These are phyloP conservation scores for Neodontobutis hainanensis DNA, from an alignment of 2,113 vertebrate species.

Conservation along the genomic window DNA sequence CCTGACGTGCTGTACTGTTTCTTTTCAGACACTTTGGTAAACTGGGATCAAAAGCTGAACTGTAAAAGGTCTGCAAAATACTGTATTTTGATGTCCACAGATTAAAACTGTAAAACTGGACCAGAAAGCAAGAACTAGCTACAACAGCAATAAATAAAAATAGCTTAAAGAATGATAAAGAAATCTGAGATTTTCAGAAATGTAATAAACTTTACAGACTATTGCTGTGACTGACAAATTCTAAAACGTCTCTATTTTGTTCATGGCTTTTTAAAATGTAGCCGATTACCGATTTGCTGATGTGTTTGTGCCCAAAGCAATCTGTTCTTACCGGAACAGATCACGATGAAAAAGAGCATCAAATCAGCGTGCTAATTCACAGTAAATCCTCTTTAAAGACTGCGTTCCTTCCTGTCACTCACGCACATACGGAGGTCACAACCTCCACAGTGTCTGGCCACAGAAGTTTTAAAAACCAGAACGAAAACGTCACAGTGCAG, in stretches of 20 bases:
- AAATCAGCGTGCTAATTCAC: conserved; percentile 72
- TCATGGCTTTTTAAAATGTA: conserved; percentile 35
- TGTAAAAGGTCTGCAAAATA: too few relatives aligned
- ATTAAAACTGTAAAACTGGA: too few relatives aligned
- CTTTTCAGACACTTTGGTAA: too few relatives aligned
- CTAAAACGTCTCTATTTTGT: conserved; percentile 31
- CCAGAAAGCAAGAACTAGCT: too few relatives aligned
- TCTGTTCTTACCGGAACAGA: conserved; percentile 29
- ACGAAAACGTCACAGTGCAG: conserved; percentile 64
- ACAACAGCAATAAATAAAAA: too few relatives aligned
- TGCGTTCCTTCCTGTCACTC: conserved; percentile 66
- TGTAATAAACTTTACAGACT: conserved; percentile 30
- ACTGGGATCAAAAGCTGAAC: too few relatives aligned
- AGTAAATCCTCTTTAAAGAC: conserved; percentile 77
- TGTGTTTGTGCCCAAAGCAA: conserved; percentile 43
- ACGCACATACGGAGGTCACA: conserved; percentile 59
- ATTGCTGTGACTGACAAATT: conserved; percentile 50
- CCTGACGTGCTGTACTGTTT: too few relatives aligned
- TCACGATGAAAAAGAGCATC: conserved; percentile 57
- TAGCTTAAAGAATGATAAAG: too few relatives aligned
- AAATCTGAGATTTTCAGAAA: conserved; percentile 29
- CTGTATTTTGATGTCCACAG: too few relatives aligned
- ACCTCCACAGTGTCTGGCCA: conserved; percentile 55
- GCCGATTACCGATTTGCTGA: conserved; percentile 64
- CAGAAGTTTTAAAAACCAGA: conserved; percentile 68